Evolutionary conservation across 2,888 invertebrate species (phyloP).

Genomic region (Cryptocephalus moraei): DNA sequence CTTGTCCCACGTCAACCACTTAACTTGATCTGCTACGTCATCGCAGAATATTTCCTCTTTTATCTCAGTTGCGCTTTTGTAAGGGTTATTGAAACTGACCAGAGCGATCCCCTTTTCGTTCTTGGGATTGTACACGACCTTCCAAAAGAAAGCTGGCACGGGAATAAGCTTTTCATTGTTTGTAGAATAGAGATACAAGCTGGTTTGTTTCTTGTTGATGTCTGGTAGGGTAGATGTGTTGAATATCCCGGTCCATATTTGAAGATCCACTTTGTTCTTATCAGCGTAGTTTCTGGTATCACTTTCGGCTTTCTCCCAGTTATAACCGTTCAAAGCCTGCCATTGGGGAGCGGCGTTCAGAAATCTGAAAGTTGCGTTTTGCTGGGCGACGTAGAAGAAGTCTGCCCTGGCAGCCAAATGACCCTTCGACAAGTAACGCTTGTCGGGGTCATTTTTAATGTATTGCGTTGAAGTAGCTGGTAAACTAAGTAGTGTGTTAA

Average conservation of each 20-base stretch:
- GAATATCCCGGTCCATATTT: slow-evolving; percentile 48
- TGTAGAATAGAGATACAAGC: slow-evolving; percentile 28
- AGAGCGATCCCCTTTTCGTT: slow-evolving; percentile 47
- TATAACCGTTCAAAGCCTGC: slow-evolving; percentile 50
- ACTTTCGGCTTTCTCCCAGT: slow-evolving; percentile 45
- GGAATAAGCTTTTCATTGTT: slow-evolving; percentile 30
- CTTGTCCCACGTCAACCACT: slow-evolving; percentile 48
- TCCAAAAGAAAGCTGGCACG: slow-evolving; percentile 49
- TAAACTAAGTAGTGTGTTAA: slow-evolving; percentile 27
- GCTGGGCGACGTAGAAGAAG: slow-evolving; percentile 47
- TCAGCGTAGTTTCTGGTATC: slow-evolving; percentile 38
- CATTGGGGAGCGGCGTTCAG: slow-evolving; percentile 59
- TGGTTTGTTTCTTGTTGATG: slow-evolving; percentile 19
- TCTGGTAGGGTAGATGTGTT: slow-evolving; percentile 47
- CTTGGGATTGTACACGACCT: slow-evolving; percentile 46
- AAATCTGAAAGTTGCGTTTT: slow-evolving; percentile 51
- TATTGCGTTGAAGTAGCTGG: too few relatives aligned
- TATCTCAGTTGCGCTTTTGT: slow-evolving; percentile 11
- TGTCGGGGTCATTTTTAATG: slow-evolving; percentile 1
- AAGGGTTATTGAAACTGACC: slow-evolving; percentile 54
- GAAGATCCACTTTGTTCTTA: slow-evolving; percentile 25
- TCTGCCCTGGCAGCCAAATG: slow-evolving; percentile 54
- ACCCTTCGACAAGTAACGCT: slow-evolving; percentile 43
- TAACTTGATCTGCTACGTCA: slow-evolving; percentile 45
- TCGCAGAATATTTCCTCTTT: slow-evolving; percentile 19